Conservation (phyloP, 2,113 vertebrate genomes). For the Bucco capensis region DNA sequence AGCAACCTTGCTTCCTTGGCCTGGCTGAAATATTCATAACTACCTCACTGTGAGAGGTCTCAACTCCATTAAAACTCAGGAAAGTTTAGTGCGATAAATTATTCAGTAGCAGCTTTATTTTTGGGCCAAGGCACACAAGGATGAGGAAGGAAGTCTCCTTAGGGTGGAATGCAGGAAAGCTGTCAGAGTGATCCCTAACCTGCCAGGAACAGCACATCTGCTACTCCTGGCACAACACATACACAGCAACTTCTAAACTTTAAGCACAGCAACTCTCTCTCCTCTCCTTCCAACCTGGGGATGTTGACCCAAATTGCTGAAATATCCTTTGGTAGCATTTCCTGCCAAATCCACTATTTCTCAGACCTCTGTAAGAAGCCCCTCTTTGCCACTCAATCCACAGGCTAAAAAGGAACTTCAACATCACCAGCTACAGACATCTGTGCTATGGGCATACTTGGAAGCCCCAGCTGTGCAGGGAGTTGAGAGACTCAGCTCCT, state of each 20-base stretch:
- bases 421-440: not conserved
- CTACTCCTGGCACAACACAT: not conserved
- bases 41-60: not conserved
- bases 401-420: not conserved
- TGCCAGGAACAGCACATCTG: not conserved
- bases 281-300: not conserved
- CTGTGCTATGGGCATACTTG: not conserved
- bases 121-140: not conserved
- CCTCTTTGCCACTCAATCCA: not conserved
- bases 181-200: not conserved
- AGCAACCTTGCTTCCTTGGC: not conserved
- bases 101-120: slow-evolving; percentile 50
- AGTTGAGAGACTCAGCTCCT: not conserved
- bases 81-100: slow-evolving; percentile 46
- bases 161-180: not conserved
- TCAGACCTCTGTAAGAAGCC: not conserved
- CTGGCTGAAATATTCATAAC: slow-evolving; percentile 52
- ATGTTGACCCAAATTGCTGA: not conserved
- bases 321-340: not conserved
- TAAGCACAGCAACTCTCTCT: not conserved
- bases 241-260: not conserved
- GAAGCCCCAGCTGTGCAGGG: not conserved
- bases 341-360: not conserved
- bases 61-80: slow-evolving; percentile 33
- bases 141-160: not conserved